Evolutionary conservation across 1,140 invertebrate species (phyloP), one percentile per base, ranked within the genome.

Genomic region (Drusus annulatus): DNA sequence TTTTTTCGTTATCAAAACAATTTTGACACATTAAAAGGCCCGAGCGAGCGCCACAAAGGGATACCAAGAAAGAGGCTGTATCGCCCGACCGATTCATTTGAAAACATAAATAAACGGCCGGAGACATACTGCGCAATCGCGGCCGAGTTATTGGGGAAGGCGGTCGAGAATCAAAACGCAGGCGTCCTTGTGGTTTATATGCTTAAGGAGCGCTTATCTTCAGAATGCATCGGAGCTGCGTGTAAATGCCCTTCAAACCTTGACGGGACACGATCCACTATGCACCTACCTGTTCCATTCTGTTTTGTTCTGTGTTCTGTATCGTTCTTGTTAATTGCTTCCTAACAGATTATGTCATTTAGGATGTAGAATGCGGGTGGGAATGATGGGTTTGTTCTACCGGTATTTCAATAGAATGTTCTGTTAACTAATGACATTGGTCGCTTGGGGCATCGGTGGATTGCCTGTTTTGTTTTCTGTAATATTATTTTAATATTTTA

Each of bases 21-120:
- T 81, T 81, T 81, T 81, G 80, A 81, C 80, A 78, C 76, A 78
- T 81, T 81, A 81, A 81, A 81, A 81, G 80, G 76, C 36, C 21
- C 50, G 80, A 51, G 68, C 23, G 78, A 68, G 17, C 68, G 60
- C 68, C 63, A 81, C 76, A 78, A 78, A 56, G 74, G 65, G 75
- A 74, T 81, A 74, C 63, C 36, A 56, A 76, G 76, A 62, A n/a
- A 77, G 36, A 77, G 45, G 75, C 19, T 7, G 54, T 77, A 77
- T 81, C 75, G 31, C 45, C 68, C n/a, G 68, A 15, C 52, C 78
- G 78, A 71, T 79, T 79, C 78, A 79, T 79, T 79, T 79, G 68
- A 69, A 31, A 25, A 62, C 65, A 71, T 79, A 73, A 79, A 79
- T 73, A 79, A 73, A 79, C 65, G 45, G 21, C 63, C 60, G 50